A percentile compares a stretch with the other conserved stretches of the same genome.
phyloP scores from a whole-genome alignment of 2,888 invertebrate genomes.

The Hyalella azteca region DNA sequence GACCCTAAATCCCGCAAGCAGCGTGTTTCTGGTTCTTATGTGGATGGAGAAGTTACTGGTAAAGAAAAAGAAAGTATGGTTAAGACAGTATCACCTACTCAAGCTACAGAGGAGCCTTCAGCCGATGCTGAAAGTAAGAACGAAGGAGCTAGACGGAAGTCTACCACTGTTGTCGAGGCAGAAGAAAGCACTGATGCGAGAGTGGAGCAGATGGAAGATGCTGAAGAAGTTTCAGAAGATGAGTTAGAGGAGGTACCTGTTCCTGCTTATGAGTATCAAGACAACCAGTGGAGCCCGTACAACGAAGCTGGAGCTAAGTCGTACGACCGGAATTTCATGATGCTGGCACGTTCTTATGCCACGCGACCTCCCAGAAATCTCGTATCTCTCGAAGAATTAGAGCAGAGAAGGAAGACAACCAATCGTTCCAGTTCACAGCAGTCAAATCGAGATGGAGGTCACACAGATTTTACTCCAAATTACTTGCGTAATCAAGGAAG shows the following conservation, averaged over 20 bases:
- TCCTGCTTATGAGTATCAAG: not conserved
- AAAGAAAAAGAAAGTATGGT: not conserved
- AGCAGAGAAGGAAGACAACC: not conserved
- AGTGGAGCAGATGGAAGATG: not conserved
- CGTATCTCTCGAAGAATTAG: not conserved
- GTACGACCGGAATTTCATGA: slow-evolving; percentile 4
- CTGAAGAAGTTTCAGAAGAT: not conserved
- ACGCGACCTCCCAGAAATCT: not conserved
- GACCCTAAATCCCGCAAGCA: not conserved
- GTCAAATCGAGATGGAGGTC: not conserved
- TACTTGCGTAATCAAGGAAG: not conserved
- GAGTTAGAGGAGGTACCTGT: not conserved
- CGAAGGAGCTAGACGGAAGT: not conserved
- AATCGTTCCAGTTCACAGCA: not conserved
- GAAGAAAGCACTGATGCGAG: not conserved
- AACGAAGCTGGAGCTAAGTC: not conserved
- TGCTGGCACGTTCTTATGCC: not conserved
- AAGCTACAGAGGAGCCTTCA: not conserved
- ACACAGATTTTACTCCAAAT: not conserved
- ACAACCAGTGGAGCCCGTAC: not conserved
- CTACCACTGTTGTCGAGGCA: not conserved
- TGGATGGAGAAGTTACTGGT: not conserved
- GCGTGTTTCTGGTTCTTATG: not conserved
- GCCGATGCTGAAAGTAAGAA: not conserved
- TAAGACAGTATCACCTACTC: not conserved